Percentiles rank a stretch among this genome's conserved stretches.
phyloP scores from a whole-genome alignment of 2,113 vertebrate genomes.

The Axis porcinus region DNA sequence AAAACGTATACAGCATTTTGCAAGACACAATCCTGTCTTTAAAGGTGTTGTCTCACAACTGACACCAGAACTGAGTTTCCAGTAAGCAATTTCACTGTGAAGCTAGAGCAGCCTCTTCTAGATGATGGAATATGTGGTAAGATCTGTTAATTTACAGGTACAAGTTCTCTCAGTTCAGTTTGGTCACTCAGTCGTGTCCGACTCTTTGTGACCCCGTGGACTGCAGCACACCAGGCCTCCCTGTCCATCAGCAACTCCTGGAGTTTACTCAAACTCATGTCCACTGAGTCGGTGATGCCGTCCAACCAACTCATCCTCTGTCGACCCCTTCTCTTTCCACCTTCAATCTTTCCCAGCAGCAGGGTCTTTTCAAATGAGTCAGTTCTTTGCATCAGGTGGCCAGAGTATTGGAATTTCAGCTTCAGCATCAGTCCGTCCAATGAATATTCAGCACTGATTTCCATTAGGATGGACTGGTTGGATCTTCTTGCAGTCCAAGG shows the following conservation, averaged over 20 bases:
- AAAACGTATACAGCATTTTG: background rate
- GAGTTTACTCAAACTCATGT: background rate
- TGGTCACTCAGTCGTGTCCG: fast-evolving
- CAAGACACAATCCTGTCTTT: background rate
- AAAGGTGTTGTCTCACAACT: background rate
- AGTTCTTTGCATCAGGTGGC: background rate
- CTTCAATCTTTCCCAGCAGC: background rate
- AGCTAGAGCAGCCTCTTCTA: background rate
- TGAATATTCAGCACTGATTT: background rate
- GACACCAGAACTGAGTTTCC: background rate
- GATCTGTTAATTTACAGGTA: background rate
- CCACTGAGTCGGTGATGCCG: background rate
- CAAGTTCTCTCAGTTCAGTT: background rate
- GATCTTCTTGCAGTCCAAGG: background rate
- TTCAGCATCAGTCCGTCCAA: background rate
- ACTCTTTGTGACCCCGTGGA: background rate
- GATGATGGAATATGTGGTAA: background rate
- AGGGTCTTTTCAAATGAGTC: background rate
- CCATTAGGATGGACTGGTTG: background rate
- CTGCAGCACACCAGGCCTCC: background rate
- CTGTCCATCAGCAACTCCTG: background rate
- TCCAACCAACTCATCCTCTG: background rate
- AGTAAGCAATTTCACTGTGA: background rate
- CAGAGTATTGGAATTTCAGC: background rate
- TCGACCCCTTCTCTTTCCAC: background rate